Percentiles rank a stretch among this genome's conserved stretches.
These are phyloP conservation scores for Lepidurus packardi DNA, from an alignment of 1,140 invertebrate species.

Conservation along the genomic window DNA sequence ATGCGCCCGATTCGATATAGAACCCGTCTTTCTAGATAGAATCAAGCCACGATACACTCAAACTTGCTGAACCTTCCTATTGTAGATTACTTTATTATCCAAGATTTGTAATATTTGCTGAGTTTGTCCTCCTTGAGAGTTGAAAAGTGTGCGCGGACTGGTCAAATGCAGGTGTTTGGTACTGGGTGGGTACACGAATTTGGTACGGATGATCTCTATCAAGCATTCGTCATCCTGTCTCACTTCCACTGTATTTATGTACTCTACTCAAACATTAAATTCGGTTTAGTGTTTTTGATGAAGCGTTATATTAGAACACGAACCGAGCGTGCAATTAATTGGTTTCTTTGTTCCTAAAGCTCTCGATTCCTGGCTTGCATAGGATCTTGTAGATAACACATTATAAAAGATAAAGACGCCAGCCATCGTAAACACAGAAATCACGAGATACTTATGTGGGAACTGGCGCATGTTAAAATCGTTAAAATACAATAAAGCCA, in stretches of 20 bases:
- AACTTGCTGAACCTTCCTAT: neutral
- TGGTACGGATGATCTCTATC: neutral
- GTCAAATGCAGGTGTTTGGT: neutral
- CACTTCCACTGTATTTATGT: neutral
- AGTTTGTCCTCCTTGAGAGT: conserved; percentile 22
- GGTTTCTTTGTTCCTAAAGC: no score
- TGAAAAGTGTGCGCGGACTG: neutral
- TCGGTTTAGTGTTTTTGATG: neutral
- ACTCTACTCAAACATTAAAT: neutral
- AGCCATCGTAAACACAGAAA: no score
- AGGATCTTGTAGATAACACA: no score
- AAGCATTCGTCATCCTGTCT: neutral
- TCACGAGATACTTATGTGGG: no score
- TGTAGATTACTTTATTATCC: conserved; percentile 23
- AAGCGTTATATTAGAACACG: neutral
- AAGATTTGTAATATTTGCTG: conserved; percentile 23
- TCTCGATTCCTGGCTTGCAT: no score
- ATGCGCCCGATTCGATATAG: conserved; percentile 35
- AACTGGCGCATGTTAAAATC: no score
- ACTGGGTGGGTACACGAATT: neutral
- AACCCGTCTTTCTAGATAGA: neutral
- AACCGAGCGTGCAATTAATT: neutral
- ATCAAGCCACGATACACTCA: neutral
- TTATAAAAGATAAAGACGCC: no score
- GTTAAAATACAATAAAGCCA: no score